These are phyloP conservation scores for Onychomys torridus DNA, from an alignment of 2,797 vertebrate species.

Conservation along the genomic window DNA sequence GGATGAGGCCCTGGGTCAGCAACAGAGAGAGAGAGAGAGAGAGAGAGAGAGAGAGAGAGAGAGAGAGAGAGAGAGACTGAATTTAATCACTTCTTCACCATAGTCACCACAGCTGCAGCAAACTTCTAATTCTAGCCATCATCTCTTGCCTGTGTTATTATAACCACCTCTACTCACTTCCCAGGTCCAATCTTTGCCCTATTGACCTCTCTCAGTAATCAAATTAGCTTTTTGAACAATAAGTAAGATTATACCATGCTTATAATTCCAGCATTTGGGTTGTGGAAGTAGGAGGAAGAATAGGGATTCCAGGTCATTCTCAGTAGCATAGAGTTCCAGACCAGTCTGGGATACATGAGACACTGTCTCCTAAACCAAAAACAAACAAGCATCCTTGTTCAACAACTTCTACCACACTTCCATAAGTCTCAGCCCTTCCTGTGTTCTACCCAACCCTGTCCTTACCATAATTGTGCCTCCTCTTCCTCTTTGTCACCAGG, in stretches of 20 bases:
- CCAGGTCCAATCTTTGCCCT: neutral
- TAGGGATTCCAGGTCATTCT: neutral
- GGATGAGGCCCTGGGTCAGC: neutral
- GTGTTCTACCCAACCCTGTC: neutral
- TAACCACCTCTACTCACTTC: neutral
- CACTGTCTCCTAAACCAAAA: neutral
- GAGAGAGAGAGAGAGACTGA: neutral
- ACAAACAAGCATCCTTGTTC: neutral
- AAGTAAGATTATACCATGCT: neutral
- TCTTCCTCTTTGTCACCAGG: neutral
- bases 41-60: neutral
- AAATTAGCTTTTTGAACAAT: slow-evolving; percentile 16
- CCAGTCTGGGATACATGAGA: neutral
- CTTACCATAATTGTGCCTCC: neutral
- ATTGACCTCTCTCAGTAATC: neutral
- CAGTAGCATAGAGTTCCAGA: neutral
- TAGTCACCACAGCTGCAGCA: neutral
- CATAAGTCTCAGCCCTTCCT: neutral
- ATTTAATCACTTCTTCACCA: slow-evolving; percentile 3
- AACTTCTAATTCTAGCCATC: neutral
- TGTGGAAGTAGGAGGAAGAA: neutral
- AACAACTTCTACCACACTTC: neutral
- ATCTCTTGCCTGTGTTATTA: neutral
- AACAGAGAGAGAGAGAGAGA: neutral
- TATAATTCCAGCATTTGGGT: neutral